Conservation (phyloP, 2,113 vertebrate species). For the Heterotis niloticus region DNA sequence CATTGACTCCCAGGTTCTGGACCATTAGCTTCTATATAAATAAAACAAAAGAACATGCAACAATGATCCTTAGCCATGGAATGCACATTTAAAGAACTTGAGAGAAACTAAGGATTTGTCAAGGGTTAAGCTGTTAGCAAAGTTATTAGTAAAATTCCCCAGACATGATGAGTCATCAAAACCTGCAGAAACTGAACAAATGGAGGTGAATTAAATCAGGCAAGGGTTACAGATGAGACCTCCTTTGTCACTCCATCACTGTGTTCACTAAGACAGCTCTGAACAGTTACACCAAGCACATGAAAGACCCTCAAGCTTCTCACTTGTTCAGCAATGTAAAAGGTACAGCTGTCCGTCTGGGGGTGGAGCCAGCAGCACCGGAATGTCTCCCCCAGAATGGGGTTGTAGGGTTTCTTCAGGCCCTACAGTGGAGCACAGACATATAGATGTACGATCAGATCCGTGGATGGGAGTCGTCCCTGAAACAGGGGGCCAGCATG, state of each 20-base stretch:
- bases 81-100: neutral
- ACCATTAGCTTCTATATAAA: too few species aligned
- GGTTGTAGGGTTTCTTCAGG: constrained; percentile 96
- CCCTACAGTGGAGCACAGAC: constrained; percentile 64
- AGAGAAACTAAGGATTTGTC: neutral
- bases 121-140: too few species aligned
- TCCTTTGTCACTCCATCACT: too few species aligned
- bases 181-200: neutral
- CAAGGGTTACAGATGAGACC: neutral
- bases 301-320: too few species aligned
- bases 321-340: constrained; percentile 96
- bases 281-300: too few species aligned
- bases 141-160: too few species aligned
- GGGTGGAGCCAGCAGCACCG: constrained; percentile 94
- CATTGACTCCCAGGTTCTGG: too few species aligned
- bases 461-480: too few species aligned
- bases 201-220: neutral
- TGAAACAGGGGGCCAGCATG: neutral
- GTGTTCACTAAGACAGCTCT: too few species aligned
- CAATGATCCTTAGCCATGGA: too few species aligned
- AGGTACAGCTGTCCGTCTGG: constrained; percentile 85
- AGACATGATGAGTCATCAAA: too few species aligned
- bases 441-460: neutral
- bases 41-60: too few species aligned
- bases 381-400: constrained; percentile 89